A percentile compares a stretch with the other conserved stretches of the same genome.
phyloP scores from a whole-genome alignment of 1,140 invertebrate species.

The Pachypsylla venusta region DNA sequence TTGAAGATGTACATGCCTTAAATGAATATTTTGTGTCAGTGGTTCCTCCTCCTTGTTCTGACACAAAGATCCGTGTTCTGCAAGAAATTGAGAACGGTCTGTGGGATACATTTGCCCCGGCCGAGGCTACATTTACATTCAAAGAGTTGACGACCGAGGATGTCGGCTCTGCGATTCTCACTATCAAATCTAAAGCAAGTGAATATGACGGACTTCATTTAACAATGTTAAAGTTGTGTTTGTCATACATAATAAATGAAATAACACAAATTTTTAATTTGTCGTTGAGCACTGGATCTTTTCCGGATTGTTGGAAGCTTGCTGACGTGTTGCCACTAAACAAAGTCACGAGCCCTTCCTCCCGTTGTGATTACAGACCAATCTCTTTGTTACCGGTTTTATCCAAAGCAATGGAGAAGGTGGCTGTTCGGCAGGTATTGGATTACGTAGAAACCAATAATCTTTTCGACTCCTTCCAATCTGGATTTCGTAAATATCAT shows the following conservation, averaged over 20 bases:
- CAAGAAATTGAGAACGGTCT: neutral
- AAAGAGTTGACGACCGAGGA: neutral
- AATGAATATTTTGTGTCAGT: neutral
- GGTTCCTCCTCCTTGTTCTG: neutral
- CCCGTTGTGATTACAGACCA: no score
- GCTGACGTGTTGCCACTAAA: no score
- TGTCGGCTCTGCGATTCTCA: neutral
- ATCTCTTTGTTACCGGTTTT: no score
- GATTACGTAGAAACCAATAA: no score
- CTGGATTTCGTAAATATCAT: no score
- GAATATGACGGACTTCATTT: neutral
- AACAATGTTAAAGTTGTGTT: neutral
- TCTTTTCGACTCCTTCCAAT: no score
- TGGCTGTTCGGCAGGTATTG: no score
- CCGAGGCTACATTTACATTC: neutral
- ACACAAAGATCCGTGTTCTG: neutral
- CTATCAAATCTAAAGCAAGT: neutral
- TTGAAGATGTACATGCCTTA: neutral
- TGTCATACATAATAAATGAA: neutral
- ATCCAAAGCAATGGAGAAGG: no score
- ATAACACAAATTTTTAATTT: neutral
- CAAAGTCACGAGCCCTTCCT: no score
- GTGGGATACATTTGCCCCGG: neutral
- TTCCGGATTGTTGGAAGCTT: no score
- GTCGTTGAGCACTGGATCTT: no score